Evolutionary conservation across 2,797 vertebrate genomes (phyloP), one percentile per base, ranked within the genome.

Genomic region (Macropus fuliginosus): DNA sequence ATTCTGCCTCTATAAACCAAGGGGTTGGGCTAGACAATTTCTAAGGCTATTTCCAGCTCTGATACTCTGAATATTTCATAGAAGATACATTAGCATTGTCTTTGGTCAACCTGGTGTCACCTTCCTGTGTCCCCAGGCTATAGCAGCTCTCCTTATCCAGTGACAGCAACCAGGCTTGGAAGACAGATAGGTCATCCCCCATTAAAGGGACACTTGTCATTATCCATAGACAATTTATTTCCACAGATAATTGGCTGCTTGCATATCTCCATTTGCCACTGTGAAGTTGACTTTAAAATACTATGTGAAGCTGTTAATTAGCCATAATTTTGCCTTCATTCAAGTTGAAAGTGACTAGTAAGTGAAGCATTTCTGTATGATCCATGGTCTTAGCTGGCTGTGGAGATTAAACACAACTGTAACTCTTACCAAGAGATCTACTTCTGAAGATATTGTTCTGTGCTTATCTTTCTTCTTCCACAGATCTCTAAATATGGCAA

Each of bases 271-370:
- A 91, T 91, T 96, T 56, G 90, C 91, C 4, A 0, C 0, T 91
- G 92, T 94, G 95, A 92, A n/a, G 92, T 74, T 96, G 28, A 92
- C 31, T 97, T 59, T 96, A 18, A 14, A 9, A 46, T 55, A 92
- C 89, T 62, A 10, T 1, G 57, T 1, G 57, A 95, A 93, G 91
- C 93, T 87, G 27, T 97, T 96, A 95, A 98, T 96, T 96, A 97
- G 91, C 93, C 93, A 93, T 95, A 56, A 91, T 95, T 95, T 96
- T 92, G 91, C 91, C 91, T 93, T 92, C 90, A 12, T 55, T 56
- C 0, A 5, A 94, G 96, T 96, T 98, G 96, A 90, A 91, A 96
- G 97, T 92, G 96, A 97, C 94, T 97, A 97, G 91, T 66, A 12
- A 74, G 91, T 0, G 54, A 90, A 94, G 92, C 50, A 0, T 96